These are phyloP conservation scores for Hycleus phaleratus DNA, from an alignment of 1,140 invertebrate species.

Conservation along the genomic window DNA sequence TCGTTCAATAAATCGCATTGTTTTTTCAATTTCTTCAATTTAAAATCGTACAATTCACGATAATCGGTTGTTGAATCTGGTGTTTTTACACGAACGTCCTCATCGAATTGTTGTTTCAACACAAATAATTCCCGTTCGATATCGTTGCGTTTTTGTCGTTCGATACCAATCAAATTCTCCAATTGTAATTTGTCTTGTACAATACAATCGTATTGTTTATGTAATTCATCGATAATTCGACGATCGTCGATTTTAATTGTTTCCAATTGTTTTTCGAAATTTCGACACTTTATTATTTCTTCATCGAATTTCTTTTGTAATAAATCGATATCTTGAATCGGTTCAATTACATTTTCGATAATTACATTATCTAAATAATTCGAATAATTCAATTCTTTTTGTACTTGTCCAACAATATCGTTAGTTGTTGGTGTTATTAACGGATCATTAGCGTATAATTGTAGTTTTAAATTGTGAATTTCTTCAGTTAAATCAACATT, in stretches of 20 bases:
- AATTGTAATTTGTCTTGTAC: slow-evolving; percentile 31
- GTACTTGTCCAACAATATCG: slow-evolving; percentile 46
- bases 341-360: slow-evolving; percentile 43
- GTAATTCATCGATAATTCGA: slow-evolving; percentile 53
- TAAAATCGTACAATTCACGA: slow-evolving; percentile 42
- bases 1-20: slow-evolving; percentile 34
- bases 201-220: slow-evolving; percentile 51
- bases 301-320: background rate
- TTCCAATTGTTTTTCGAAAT: background rate
- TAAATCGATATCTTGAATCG: slow-evolving; percentile 22
- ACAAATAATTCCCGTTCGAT: background rate
- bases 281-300: slow-evolving; percentile 6
- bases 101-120: slow-evolving; percentile 43
- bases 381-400: slow-evolving; percentile 52
- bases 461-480: slow-evolving; percentile 34
- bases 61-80: slow-evolving; percentile 23
- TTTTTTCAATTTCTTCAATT: slow-evolving; percentile 35
- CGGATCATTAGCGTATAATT: slow-evolving; percentile 32
- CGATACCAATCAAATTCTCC: slow-evolving; percentile 41
- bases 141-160: background rate
- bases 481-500: slow-evolving; percentile 40
- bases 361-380: slow-evolving; percentile 48
- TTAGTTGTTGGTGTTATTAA: slow-evolving; percentile 15
- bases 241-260: slow-evolving; percentile 52
- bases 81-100: slow-evolving; percentile 22